phyloP scores from a whole-genome alignment of 1,140 invertebrate species.

The Melanaphis sacchari region DNA sequence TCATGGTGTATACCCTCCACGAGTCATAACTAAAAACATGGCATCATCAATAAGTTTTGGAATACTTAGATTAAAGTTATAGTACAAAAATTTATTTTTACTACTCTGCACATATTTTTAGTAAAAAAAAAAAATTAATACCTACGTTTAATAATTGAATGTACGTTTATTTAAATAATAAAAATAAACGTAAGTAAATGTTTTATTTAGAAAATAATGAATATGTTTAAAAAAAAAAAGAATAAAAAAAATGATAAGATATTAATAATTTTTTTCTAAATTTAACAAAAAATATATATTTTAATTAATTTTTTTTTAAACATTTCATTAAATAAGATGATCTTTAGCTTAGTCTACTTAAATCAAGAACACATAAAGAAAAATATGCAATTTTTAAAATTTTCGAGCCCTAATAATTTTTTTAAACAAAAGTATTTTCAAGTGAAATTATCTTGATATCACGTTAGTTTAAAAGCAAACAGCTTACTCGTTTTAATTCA shows the following conservation, averaged over 20 bases:
- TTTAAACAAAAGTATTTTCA: background rate
- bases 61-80: too few relatives aligned
- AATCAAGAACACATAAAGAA: background rate
- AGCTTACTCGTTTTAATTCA: background rate
- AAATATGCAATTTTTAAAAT: background rate
- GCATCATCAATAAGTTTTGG: background rate
- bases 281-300: background rate
- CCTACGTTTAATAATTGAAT: background rate
- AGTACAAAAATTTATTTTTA: background rate
- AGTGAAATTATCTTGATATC: background rate
- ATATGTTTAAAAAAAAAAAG: background rate
- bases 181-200: background rate
- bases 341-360: background rate
- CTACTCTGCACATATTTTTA: background rate
- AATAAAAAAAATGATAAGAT: background rate
- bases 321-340: fast-evolving
- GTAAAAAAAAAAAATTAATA: background rate
- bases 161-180: background rate
- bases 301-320: background rate
- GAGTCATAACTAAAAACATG: background rate
- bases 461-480: background rate
- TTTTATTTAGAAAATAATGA: background rate
- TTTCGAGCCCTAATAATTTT: background rate
- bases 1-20: too few relatives aligned
- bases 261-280: too few relatives aligned